phyloP scores from a whole-genome alignment of 2,797 vertebrate genomes.

The Cygnus olor region DNA sequence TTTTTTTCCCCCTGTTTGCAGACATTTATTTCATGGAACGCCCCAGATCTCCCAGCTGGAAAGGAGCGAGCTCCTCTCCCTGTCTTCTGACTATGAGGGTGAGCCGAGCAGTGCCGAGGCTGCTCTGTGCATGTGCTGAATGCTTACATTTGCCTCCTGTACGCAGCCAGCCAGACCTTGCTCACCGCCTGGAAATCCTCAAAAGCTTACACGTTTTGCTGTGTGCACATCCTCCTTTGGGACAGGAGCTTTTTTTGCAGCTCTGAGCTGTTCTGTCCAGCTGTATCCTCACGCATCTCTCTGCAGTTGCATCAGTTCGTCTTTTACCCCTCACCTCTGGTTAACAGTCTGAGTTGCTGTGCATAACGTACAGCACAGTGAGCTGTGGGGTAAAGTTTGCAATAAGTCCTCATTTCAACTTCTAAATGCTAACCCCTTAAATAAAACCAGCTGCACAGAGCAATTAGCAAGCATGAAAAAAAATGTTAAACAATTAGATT shows the following conservation, averaged over 20 bases:
- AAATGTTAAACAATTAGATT: not conserved
- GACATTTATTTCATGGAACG: not conserved
- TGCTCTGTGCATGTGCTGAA: not conserved
- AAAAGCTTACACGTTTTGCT: not conserved
- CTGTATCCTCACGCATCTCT: fast-evolving
- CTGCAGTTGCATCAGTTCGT: not conserved
- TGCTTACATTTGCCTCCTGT: not conserved
- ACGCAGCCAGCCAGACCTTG: not conserved
- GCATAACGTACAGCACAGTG: not conserved
- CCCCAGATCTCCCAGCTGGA: not conserved
- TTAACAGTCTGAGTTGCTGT: slow-evolving; percentile 14
- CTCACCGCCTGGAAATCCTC: slow-evolving; percentile 12
- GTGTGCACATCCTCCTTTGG: not conserved
- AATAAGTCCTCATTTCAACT: slow-evolving; percentile 41
- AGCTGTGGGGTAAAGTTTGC: not conserved
- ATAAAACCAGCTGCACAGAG: slow-evolving; percentile 26
- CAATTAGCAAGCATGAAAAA: slow-evolving; percentile 20
- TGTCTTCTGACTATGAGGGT: not conserved
- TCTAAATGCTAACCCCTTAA: slow-evolving; percentile 36
- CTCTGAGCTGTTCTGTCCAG: not conserved
- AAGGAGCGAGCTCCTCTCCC: no score
- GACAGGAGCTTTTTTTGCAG: not conserved
- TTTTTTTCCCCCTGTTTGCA: not conserved
- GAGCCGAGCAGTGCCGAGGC: not conserved
- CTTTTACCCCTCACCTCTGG: not conserved